Percentiles rank a stretch among this genome's conserved stretches.
Evolutionary conservation across 2,888 invertebrate species (phyloP).

Genomic region (Ophioninae sp.): DNA sequence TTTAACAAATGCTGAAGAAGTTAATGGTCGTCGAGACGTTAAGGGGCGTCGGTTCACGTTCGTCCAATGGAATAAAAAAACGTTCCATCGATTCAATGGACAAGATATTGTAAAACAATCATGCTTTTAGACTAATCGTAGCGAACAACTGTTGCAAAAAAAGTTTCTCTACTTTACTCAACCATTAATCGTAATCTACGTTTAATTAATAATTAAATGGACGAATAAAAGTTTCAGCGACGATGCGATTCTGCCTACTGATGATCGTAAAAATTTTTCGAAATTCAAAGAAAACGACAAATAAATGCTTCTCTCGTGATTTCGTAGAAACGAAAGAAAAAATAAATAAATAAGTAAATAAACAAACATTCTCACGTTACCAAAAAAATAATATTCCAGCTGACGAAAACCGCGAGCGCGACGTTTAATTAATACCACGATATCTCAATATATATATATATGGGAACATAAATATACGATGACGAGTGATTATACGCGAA

Average conservation of each 20-base stretch:
- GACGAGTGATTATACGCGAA: slow-evolving; percentile 44
- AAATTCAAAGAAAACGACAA: slow-evolving; percentile 18
- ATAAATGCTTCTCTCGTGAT: neutral
- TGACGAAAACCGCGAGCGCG: slow-evolving; percentile 30
- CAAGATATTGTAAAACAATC: slow-evolving; percentile 52
- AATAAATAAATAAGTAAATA: too few species aligned
- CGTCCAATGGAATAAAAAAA: slow-evolving; percentile 29
- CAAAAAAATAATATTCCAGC: slow-evolving; percentile 29
- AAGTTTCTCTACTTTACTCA: slow-evolving; percentile 56
- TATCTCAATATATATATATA: slow-evolving; percentile 52
- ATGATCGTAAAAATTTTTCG: slow-evolving; percentile 15
- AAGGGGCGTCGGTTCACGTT: slow-evolving; percentile 2
- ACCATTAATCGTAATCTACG: slow-evolving; percentile 52
- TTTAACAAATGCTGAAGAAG: neutral
- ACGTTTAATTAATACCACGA: slow-evolving; percentile 37
- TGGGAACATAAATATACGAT: slow-evolving; percentile 26
- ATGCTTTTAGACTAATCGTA: slow-evolving; percentile 59
- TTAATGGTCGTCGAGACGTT: neutral
- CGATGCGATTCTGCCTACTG: slow-evolving; percentile 37
- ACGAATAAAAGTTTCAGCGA: slow-evolving; percentile 12
- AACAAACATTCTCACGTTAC: slow-evolving; percentile 7
- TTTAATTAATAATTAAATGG: slow-evolving; percentile 8
- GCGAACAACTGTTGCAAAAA: slow-evolving; percentile 57
- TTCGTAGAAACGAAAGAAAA: slow-evolving; percentile 23
- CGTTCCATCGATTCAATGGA: slow-evolving; percentile 12